phyloP scores from a whole-genome alignment of 2,888 invertebrate genomes.

The Zeuzera pyrina region DNA sequence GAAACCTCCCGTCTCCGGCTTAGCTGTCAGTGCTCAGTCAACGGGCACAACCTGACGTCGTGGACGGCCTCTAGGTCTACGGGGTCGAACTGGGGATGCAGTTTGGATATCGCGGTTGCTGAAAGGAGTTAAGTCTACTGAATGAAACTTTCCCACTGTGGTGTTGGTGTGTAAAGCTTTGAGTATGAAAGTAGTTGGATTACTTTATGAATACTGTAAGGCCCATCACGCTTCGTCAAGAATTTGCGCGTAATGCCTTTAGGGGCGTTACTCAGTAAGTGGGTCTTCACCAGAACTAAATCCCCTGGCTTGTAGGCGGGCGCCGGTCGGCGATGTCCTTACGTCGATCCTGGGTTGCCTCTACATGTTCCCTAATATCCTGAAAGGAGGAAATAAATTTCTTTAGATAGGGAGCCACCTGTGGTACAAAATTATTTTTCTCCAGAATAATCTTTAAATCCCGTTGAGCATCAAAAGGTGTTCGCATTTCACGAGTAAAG shows the following conservation, averaged over 20 bases:
- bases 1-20: too few species aligned
- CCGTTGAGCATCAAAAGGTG: neutral
- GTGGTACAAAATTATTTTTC: neutral
- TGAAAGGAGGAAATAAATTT: neutral
- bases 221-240: constrained; percentile 3
- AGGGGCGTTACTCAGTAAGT: neutral
- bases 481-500: constrained; percentile 1
- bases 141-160: too few species aligned
- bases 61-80: too few species aligned
- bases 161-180: too few species aligned
- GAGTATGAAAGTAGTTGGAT: neutral
- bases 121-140: too few species aligned
- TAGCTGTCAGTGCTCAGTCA: too few species aligned
- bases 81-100: too few species aligned
- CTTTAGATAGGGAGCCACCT: neutral
- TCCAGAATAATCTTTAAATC: constrained; percentile 1
- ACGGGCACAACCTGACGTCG: too few species aligned
- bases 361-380: neutral
- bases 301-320: too few species aligned
- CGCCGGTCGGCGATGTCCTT: neutral
- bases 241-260: constrained; percentile 2
- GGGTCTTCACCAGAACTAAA: constrained; percentile 1
- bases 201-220: neutral
- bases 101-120: too few species aligned
- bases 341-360: neutral